Evolutionary conservation across 35 echinoderm and acorn worm species (phyloP).

Genomic region (Chiridota heheva): DNA sequence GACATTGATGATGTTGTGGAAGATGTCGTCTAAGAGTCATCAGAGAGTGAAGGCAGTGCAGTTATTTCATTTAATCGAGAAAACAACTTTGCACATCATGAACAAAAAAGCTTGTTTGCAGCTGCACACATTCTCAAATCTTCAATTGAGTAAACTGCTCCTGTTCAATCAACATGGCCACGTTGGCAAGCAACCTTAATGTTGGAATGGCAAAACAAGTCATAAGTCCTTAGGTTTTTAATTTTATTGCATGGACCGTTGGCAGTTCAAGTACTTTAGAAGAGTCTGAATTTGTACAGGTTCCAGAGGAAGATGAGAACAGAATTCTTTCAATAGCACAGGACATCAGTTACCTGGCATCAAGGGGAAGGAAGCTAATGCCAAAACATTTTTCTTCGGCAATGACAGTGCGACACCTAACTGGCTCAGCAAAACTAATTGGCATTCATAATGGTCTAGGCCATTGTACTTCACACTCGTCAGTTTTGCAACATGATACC

Average conservation of each 20-base stretch:
- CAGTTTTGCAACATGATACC: conserved; percentile 42
- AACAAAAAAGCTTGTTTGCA: no score
- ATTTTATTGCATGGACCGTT: conserved; percentile 58
- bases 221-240: conserved; percentile 36
- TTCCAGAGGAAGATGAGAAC: neutral
- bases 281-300: conserved; percentile 12
- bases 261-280: conserved; percentile 12
- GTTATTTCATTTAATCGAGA: no score
- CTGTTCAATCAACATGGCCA: conserved; percentile 52
- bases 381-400: conserved; percentile 63
- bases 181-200: conserved; percentile 44
- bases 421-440: conserved; percentile 41
- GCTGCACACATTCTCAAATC: no score
- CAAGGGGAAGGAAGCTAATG: conserved; percentile 28
- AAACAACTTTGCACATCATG: no score
- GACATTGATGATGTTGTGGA: no score
- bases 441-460: conserved; percentile 59
- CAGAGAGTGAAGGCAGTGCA: no score
- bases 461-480: conserved; percentile 26
- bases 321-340: conserved; percentile 39
- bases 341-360: conserved; percentile 38
- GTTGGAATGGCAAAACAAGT: conserved; percentile 10
- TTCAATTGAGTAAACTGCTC: no score
- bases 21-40: no score
- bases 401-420: conserved; percentile 62